Evolutionary conservation across 2,797 vertebrate species (phyloP), one percentile per base, ranked within the genome.

Genomic region (Lagodon rhomboides): DNA sequence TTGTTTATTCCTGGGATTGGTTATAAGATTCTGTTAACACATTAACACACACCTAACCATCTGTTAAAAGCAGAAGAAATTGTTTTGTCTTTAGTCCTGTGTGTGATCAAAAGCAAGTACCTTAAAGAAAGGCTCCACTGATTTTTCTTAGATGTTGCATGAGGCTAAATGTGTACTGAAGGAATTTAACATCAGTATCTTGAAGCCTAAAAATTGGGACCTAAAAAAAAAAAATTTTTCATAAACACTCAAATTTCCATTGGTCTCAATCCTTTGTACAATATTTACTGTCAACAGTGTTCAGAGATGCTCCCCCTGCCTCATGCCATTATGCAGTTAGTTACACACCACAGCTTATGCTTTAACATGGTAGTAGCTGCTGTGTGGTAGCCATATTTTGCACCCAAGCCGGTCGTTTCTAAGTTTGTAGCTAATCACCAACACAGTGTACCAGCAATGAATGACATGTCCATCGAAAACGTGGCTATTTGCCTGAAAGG

Each of bases 121-220:
- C 23, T 85, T 71, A 79, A 90, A 87, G 87, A 89, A 85, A 92
- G 89, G 44, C 85, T 92, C 87, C 87, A 85, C 82, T 84, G 20
- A 56, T 66, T 18, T 68, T 71, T 63, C 44, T 65, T 5, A 46
- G 23, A 50, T 69, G 30, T 41, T 68, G 22, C 17, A 58, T 53
- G 41, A 62, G 12, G 43, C 27, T 54, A 25, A 54, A 61, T 20
- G 5, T 65, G 30, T 50, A 5, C n/a, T 38, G 13, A 46, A 64
- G 30, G 1, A 11, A 8, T 16, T 65, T 10, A 15, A 18, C 50
- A 12, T 70, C 12, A 12, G 16, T 34, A 22, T 50, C 0, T 0
- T 23, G 7, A 5, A 60, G 22, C 23, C 20, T 2, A 13, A 53
- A 68, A 74, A 49, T 41, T 59, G 30, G 15, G 20, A 10, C 3